Evolutionary conservation across 2,797 vertebrate genomes (phyloP), one percentile per base, ranked within the genome.

Genomic region (Aeoliscus strigatus): DNA sequence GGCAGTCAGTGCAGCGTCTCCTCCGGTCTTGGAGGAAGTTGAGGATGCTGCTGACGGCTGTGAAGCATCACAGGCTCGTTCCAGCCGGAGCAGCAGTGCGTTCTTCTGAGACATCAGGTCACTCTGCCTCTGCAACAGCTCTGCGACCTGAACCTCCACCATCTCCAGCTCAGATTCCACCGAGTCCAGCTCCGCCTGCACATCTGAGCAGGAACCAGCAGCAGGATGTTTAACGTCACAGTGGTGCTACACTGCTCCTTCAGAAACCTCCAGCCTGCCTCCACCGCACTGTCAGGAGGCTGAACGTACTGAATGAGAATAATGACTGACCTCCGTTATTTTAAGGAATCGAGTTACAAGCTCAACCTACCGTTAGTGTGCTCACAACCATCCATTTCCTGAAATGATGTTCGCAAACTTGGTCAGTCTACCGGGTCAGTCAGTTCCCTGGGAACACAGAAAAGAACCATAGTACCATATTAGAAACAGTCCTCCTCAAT

Each of bases 141-240:
- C 91, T 8, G 91, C 61, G 7, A 98, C 88, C 83, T 97, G 91
- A 45, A 91, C 66, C 62, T 93, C 91, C 62, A 98, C 77, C 3
- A 82, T 53, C 41, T 94, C 88, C 13, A 99, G 80, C 64, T 99
- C 94, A 3, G 59, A 73, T 46, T 91, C 90, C 59, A 98, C 66
- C 0, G 83, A 89, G 27, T 88, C 88, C 74, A 98, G 65, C 54
- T 96, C 90, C 0, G 77, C 84, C 41, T 88, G 89, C 9, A 91
- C 79, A 31, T 86, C 92, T 83, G 32, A 9, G 17, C 9, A 33
- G 4, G 3, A 31, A 18, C n/a, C 26, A 15, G 38, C 11, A 48
- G 2, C 30, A 53, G n/a, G 2, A 21, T 21, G 18, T n/a, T n/a
- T n/a, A n/a, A n/a, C n/a, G n/a, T n/a, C n/a, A n/a, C n/a, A n/a